Percentiles rank a stretch among this genome's conserved stretches.
These are phyloP conservation scores for Artemia franciscana DNA, from an alignment of 1,140 invertebrate species.

Conservation along the genomic window DNA sequence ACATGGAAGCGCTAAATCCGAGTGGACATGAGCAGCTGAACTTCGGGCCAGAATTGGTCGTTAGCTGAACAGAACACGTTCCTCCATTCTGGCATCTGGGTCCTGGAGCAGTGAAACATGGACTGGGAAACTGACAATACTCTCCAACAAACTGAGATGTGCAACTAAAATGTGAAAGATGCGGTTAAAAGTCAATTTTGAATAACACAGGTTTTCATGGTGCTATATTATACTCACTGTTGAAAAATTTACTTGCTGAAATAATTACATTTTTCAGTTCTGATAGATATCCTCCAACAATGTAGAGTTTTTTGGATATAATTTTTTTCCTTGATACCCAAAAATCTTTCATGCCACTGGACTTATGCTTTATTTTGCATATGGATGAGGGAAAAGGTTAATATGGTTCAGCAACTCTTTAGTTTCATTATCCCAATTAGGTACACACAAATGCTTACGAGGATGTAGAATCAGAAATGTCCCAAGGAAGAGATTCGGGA, in stretches of 20 bases:
- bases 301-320: not conserved
- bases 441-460: no score
- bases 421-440: no score
- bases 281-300: not conserved
- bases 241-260: not conserved
- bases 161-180: conserved; percentile 46
- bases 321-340: not conserved
- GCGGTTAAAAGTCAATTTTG: not conserved
- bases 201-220: not conserved
- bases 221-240: not conserved
- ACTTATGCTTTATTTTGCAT: no score
- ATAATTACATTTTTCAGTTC: not conserved
- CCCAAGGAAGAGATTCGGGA: no score
- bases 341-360: no score
- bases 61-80: conserved; percentile 51
- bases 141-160: conserved; percentile 70
- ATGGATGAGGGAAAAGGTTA: no score
- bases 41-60: conserved; percentile 34
- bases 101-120: conserved; percentile 56
- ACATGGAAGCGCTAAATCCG: conserved; percentile 73
- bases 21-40: conserved; percentile 68
- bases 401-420: no score
- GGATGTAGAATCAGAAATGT: no score
- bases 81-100: conserved; percentile 75
- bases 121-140: conserved; percentile 77